These are phyloP conservation scores for Wasmannia auropunctata DNA, from an alignment of 1,140 invertebrate species.

Conservation along the genomic window DNA sequence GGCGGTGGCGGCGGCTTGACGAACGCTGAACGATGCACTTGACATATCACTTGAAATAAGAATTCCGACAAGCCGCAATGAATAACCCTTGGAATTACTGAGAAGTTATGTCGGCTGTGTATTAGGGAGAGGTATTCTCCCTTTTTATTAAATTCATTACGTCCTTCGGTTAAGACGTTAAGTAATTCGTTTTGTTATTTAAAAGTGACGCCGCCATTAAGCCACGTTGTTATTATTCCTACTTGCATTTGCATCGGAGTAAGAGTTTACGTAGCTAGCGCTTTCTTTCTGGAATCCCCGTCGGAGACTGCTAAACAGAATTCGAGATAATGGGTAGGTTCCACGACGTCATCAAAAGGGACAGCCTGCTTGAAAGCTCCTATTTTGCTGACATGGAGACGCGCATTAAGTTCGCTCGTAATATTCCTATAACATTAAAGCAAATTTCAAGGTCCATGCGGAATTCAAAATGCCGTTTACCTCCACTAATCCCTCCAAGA, in stretches of 20 bases:
- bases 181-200: slow-evolving; percentile 21
- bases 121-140: not conserved
- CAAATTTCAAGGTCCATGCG: slow-evolving; percentile 49
- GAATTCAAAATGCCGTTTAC: slow-evolving; percentile 50
- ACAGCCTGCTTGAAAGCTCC: slow-evolving; percentile 23
- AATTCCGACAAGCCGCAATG: not conserved
- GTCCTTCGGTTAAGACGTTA: too few species aligned
- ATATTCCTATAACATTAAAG: slow-evolving; percentile 55
- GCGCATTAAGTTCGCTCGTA: slow-evolving; percentile 40
- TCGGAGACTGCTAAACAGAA: slow-evolving; percentile 42
- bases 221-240: not conserved
- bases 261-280: not conserved
- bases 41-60: not conserved
- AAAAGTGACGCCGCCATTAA: slow-evolving; percentile 2
- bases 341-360: slow-evolving; percentile 24
- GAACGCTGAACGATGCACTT: not conserved
- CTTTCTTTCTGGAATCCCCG: slow-evolving; percentile 24
- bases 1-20: not conserved
- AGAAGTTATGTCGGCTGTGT: not conserved
- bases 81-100: not conserved
- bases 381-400: slow-evolving; percentile 44
- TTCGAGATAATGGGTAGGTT: slow-evolving; percentile 46
- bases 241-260: slow-evolving; percentile 3
- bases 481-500: not conserved
- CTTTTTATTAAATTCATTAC: not conserved